Conservation (phyloP, 1,140 invertebrate species). For the Drosophila arawakana region DNA sequence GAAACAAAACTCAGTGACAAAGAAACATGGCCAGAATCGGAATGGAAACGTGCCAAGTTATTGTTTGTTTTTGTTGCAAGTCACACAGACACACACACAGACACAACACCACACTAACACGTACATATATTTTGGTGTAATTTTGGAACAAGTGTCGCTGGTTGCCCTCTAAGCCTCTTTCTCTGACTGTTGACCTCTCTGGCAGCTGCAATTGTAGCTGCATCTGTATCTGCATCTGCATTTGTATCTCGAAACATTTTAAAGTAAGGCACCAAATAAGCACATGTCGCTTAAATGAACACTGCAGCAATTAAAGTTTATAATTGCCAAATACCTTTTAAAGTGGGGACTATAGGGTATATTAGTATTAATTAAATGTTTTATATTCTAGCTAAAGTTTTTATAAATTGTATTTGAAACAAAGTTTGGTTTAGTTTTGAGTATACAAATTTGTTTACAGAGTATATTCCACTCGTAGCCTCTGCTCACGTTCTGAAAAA, state of each 20-base stretch:
- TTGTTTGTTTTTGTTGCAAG: slow-evolving; percentile 25
- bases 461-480: no score
- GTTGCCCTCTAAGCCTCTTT: slow-evolving; percentile 4
- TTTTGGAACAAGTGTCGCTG: slow-evolving; percentile 50
- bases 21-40: slow-evolving; percentile 44
- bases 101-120: no score
- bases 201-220: slow-evolving; percentile 7
- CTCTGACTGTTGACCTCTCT: slow-evolving; percentile 37
- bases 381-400: no score
- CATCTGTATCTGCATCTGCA: not conserved
- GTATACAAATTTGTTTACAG: no score
- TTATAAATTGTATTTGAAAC: no score
- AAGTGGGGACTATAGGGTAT: not conserved
- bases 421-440: no score
- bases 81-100: no score
- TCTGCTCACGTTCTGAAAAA: no score
- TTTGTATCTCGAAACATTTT: not conserved
- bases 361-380: not conserved
- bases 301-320: slow-evolving; percentile 54
- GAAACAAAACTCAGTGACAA: slow-evolving; percentile 21
- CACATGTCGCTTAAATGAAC: slow-evolving; percentile 60
- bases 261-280: slow-evolving; percentile 1
- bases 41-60: slow-evolving; percentile 54
- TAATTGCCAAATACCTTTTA: slow-evolving; percentile 37
- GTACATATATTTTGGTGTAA: slow-evolving; percentile 42